Conservation (phyloP, 2,797 vertebrate species). For the Masticophis lateralis region DNA sequence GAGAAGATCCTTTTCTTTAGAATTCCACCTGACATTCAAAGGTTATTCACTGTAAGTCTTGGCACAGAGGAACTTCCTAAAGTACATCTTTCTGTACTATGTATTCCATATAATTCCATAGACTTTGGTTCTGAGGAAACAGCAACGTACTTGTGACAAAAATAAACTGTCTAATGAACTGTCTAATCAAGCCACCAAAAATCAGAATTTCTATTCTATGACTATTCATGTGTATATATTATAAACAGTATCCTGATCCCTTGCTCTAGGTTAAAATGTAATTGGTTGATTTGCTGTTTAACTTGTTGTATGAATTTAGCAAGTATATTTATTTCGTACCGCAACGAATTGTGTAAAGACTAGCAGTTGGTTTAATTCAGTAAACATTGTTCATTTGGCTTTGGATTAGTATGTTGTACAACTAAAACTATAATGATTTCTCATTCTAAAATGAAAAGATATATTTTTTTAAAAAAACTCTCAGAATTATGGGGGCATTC, state of each 20-base stretch:
- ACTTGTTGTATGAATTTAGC: neutral
- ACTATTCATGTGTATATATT: neutral
- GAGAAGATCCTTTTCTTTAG: neutral
- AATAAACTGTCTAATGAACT: neutral
- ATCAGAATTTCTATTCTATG: neutral
- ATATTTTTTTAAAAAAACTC: neutral
- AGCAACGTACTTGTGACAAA: neutral
- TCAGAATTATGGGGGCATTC: neutral
- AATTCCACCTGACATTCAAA: neutral
- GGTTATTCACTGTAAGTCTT: neutral
- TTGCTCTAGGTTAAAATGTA: neutral
- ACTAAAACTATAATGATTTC: neutral
- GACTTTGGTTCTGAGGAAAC: neutral
- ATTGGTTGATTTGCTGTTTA: neutral
- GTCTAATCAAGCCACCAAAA: neutral
- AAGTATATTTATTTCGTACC: neutral
- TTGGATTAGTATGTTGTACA: neutral
- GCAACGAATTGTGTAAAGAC: neutral
- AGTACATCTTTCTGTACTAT: neutral
- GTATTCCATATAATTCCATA: neutral
- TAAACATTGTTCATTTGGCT: neutral
- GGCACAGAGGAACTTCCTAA: neutral
- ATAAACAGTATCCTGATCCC: neutral
- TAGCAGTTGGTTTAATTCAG: neutral
- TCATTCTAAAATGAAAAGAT: neutral